phyloP scores from a whole-genome alignment of 2,888 invertebrate species.

The Tipula unca region DNA sequence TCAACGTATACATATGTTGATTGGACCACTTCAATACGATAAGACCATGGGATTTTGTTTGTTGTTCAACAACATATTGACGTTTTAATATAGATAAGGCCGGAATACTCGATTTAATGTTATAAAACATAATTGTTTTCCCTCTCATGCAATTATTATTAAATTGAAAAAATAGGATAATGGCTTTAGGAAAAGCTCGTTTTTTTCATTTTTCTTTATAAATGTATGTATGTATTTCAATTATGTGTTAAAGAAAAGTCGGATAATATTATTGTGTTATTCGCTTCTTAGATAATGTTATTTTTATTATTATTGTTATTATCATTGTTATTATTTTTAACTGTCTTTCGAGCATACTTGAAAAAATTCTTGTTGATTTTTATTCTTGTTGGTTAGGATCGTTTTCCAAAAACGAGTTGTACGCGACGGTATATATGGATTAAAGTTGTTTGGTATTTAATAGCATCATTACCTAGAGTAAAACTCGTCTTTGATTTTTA shows the following conservation, averaged over 20 bases:
- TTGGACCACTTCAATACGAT: not conserved
- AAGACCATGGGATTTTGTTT: not conserved
- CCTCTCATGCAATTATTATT: not conserved
- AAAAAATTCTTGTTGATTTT: too few species aligned
- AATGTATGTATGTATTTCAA: not conserved
- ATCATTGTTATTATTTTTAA: not conserved
- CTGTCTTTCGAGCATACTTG: not conserved
- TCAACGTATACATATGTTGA: not conserved
- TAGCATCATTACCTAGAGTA: too few species aligned
- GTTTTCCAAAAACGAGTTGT: too few species aligned
- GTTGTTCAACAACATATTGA: not conserved
- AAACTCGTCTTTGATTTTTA: too few species aligned
- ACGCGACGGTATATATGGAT: too few species aligned
- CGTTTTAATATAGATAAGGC: not conserved
- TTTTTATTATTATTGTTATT: not conserved
- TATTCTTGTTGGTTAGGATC: too few species aligned
- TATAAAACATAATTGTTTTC: not conserved
- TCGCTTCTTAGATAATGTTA: not conserved
- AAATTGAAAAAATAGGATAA: too few species aligned
- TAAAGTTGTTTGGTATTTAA: too few species aligned
- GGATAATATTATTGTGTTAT: not conserved
- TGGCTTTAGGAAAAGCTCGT: too few species aligned
- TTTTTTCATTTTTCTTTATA: too few species aligned
- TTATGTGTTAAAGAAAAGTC: not conserved
- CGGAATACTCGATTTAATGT: not conserved